A percentile compares a stretch with the other conserved stretches of the same genome.
Conservation (phyloP, 2,113 vertebrate species). For the Naja naja region DNA sequence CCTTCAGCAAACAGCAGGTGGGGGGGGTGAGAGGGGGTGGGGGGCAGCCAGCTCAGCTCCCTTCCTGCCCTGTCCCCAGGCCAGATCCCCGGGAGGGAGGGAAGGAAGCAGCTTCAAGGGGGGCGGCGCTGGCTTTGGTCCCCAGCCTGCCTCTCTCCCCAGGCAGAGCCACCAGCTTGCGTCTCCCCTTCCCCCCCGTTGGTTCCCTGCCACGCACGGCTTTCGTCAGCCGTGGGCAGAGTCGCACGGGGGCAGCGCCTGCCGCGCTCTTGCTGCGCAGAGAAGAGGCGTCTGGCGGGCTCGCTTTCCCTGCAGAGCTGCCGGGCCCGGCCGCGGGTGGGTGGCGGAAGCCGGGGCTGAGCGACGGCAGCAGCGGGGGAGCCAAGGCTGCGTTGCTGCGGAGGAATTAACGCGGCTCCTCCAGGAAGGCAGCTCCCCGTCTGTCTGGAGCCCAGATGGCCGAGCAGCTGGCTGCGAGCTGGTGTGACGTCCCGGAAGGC, state of each 20-base stretch:
- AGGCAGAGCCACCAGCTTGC: neutral
- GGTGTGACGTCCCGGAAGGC: neutral
- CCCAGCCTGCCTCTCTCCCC: neutral
- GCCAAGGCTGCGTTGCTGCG: neutral
- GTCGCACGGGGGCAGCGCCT: neutral
- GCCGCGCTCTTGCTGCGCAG: no score
- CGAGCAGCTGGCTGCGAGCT: neutral
- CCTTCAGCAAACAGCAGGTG: neutral
- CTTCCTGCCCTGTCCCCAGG: no score
- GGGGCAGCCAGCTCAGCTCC: neutral
- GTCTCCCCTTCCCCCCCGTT: fast-evolving
- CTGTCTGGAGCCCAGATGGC: neutral
- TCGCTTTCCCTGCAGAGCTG: neutral
- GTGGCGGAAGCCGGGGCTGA: neutral
- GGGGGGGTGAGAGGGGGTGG: no score
- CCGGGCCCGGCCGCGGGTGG: neutral
- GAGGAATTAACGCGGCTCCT: neutral
- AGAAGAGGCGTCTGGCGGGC: neutral
- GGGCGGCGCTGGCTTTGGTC: neutral
- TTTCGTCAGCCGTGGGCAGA: neutral
- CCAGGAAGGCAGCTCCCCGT: neutral
- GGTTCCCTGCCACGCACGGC: neutral
- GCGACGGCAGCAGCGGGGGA: no score
- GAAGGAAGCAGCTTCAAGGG: neutral
- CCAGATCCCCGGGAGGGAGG: neutral